A percentile compares a stretch with the other conserved stretches of the same genome.
These are phyloP conservation scores for Ranitomeya imitator DNA, from an alignment of 2,113 vertebrate species.

Conservation along the genomic window DNA sequence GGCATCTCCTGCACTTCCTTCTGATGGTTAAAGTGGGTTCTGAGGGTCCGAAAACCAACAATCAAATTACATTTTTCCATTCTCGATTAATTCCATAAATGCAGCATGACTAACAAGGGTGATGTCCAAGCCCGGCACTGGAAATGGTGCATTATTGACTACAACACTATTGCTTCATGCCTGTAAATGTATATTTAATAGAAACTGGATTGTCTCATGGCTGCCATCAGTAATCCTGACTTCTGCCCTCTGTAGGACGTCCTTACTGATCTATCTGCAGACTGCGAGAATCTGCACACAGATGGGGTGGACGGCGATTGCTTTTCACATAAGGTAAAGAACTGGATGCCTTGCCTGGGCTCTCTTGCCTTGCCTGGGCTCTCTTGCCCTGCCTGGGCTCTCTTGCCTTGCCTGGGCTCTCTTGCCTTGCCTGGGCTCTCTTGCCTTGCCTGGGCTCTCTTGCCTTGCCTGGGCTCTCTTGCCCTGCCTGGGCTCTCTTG, in stretches of 20 bases:
- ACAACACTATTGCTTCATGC: not conserved
- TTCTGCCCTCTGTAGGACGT: conserved; percentile 75
- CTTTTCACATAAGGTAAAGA: conserved; percentile 88
- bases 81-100: too few species aligned
- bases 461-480: too few species aligned
- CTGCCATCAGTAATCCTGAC: not conserved
- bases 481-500: too few species aligned
- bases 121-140: not conserved
- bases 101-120: not conserved
- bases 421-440: too few species aligned
- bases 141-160: not conserved
- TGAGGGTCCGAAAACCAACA: not conserved
- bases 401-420: too few species aligned
- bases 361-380: too few species aligned
- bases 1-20: not conserved
- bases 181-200: not conserved
- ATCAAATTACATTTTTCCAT: too few species aligned
- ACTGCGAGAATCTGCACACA: conserved; percentile 84
- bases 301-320: conserved; percentile 84
- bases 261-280: conserved; percentile 91
- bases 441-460: too few species aligned
- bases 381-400: too few species aligned
- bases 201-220: not conserved
- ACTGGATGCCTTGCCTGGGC: too few species aligned
- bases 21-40: not conserved